Evolutionary conservation across 2,888 invertebrate species (phyloP).

Genomic region (Diarsia rubi): DNA sequence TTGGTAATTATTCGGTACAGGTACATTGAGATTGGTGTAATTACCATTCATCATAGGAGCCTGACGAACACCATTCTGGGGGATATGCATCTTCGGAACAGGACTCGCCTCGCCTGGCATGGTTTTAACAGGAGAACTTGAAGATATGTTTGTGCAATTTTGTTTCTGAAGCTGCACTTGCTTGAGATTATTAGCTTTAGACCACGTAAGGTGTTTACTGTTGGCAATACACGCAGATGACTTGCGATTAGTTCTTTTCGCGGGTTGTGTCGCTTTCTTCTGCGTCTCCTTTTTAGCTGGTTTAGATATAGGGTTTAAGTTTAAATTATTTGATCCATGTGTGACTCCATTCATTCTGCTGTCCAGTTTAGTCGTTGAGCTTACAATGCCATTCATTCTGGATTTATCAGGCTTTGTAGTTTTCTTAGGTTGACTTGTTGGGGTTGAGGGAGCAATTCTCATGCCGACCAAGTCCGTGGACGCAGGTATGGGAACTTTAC

Average conservation of each 20-base stretch:
- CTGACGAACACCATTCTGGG: slow-evolving; percentile 85
- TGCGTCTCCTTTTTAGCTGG: slow-evolving; percentile 80
- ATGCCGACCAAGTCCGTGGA: slow-evolving; percentile 74
- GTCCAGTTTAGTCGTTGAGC: slow-evolving; percentile 87
- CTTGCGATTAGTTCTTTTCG: slow-evolving; percentile 86
- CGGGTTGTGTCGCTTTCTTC: slow-evolving; percentile 75
- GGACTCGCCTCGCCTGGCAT: slow-evolving; percentile 80
- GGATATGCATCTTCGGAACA: slow-evolving; percentile 85
- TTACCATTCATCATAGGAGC: slow-evolving; percentile 84
- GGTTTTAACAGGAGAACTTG: slow-evolving; percentile 71
- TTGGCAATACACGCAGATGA: slow-evolving; percentile 88
- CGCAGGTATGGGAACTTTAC: slow-evolving; percentile 81
- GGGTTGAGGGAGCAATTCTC: slow-evolving; percentile 78
- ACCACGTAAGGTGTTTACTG: slow-evolving; percentile 88
- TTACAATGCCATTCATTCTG: slow-evolving; percentile 83
- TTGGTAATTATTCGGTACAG: slow-evolving; percentile 84
- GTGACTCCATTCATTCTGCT: slow-evolving; percentile 88
- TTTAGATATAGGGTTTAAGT: slow-evolving; percentile 80
- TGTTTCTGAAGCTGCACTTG: slow-evolving; percentile 86
- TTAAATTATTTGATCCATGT: slow-evolving; percentile 87
- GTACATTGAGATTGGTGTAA: slow-evolving; percentile 83
- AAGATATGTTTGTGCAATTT: slow-evolving; percentile 81
- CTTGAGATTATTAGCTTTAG: slow-evolving; percentile 87
- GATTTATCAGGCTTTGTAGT: slow-evolving; percentile 76
- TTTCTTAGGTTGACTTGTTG: slow-evolving; percentile 78